A percentile compares a stretch with the other conserved stretches of the same genome.
These are phyloP conservation scores for Vannuccia rotundouncinata DNA, from an alignment of 2,888 invertebrate genomes.

Conservation along the genomic window DNA sequence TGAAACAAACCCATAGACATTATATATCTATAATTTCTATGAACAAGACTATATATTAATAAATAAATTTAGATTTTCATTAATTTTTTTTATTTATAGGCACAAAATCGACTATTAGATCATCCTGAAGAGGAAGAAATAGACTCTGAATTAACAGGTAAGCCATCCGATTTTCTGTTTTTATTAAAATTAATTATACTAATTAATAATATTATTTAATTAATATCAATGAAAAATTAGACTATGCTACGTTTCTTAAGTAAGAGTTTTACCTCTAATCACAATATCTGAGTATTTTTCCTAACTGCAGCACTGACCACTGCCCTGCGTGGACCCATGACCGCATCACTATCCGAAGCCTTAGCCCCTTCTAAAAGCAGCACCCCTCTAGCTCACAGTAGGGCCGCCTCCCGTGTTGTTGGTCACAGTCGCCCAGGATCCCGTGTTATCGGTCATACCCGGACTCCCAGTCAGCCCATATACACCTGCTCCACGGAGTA, in stretches of 20 bases:
- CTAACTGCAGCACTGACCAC: background rate
- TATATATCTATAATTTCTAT: no score
- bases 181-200: background rate
- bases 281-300: background rate
- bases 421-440: background rate
- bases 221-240: background rate
- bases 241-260: background rate
- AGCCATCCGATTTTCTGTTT: no score
- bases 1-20: no score
- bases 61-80: background rate
- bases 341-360: background rate
- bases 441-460: background rate
- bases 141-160: background rate
- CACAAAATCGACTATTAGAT: background rate
- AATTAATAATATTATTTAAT: background rate
- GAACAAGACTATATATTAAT: background rate
- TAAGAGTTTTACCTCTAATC: background rate
- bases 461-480: background rate
- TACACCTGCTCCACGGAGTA: slow-evolving; percentile 13
- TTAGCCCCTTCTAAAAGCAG: background rate
- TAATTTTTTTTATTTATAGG: background rate
- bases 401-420: background rate
- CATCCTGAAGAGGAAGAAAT: background rate
- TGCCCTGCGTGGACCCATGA: background rate
- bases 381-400: background rate